A percentile compares a stretch with the other conserved stretches of the same genome.
These are phyloP conservation scores for Horisme vitalbata DNA, from an alignment of 2,888 invertebrate genomes.

Conservation along the genomic window DNA sequence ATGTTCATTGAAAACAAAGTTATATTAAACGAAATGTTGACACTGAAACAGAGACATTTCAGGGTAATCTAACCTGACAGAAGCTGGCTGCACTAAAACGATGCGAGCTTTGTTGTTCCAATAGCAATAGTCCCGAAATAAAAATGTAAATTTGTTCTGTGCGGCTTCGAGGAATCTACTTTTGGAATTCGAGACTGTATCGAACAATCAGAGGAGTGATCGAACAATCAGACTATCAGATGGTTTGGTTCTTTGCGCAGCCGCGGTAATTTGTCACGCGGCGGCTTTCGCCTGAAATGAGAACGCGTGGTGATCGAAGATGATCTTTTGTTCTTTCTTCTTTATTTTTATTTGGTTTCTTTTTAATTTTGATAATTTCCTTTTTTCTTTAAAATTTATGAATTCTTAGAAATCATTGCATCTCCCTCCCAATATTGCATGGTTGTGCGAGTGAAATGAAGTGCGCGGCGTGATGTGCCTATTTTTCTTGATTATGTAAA, in stretches of 20 bases:
- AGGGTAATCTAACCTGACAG: conserved; percentile 2
- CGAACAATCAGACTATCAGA: conserved; percentile 35
- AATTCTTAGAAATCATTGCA: no score
- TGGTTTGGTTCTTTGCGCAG: conserved; percentile 39
- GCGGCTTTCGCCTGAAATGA: conserved; percentile 21
- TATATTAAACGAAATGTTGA: no score
- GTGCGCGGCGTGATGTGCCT: no score
- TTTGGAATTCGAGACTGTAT: conserved; percentile 56
- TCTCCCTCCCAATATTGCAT: no score
- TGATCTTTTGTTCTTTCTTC: conserved; percentile 1
- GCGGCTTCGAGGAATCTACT: conserved; percentile 51
- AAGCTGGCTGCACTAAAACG: conserved; percentile 12
- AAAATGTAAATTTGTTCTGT: conserved; percentile 71
- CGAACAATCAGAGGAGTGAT: conserved; percentile 48
- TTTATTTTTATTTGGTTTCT: no score
- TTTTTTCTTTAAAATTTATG: no score
- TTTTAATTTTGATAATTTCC: no score
- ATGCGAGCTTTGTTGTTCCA: conserved; percentile 62
- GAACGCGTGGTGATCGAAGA: conserved; percentile 9
- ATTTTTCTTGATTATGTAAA: no score
- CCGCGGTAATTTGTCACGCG: conserved; percentile 46
- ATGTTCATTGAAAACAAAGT: no score
- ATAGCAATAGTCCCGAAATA: conserved; percentile 63
- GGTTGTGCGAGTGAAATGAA: no score
- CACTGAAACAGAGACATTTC: neutral